phyloP scores from a whole-genome alignment of 2,797 vertebrate species.

The Taenioides sp. region DNA sequence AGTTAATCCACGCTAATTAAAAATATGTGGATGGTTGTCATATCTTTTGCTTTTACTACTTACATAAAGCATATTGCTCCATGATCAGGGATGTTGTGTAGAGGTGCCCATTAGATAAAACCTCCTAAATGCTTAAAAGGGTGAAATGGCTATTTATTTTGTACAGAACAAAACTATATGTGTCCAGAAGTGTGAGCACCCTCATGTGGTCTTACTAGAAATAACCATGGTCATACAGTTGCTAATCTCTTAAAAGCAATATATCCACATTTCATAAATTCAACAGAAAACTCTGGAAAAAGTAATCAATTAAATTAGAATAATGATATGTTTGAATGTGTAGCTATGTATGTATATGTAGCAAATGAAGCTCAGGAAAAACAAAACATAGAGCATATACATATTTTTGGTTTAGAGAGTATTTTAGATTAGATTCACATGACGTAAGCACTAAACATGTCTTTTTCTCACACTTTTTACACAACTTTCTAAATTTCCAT shows the following conservation, averaged over 20 bases:
- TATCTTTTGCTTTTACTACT: neutral
- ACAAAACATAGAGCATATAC: too few relatives aligned
- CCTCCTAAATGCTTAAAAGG: neutral
- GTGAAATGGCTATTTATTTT: neutral
- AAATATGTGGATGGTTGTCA: neutral
- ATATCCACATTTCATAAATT: slow-evolving; percentile 22
- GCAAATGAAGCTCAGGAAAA: too few relatives aligned
- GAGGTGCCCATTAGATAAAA: neutral
- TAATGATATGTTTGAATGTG: too few relatives aligned
- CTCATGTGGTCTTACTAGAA: slow-evolving; percentile 56
- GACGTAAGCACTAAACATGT: too few relatives aligned
- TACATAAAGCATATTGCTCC: neutral
- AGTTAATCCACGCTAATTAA: neutral
- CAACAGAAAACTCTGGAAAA: neutral
- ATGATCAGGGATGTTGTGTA: neutral
- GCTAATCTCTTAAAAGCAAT: neutral
- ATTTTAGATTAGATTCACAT: too few relatives aligned
- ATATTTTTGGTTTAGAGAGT: too few relatives aligned
- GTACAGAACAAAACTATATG: slow-evolving; percentile 5
- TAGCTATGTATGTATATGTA: too few relatives aligned
- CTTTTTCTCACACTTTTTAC: neutral
- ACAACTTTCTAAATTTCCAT: neutral
- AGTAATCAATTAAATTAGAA: too few relatives aligned
- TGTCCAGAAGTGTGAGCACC: slow-evolving; percentile 51
- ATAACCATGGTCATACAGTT: neutral